These are phyloP conservation scores for Tachycineta bicolor DNA, from an alignment of 2,113 vertebrate species.

Conservation along the genomic window DNA sequence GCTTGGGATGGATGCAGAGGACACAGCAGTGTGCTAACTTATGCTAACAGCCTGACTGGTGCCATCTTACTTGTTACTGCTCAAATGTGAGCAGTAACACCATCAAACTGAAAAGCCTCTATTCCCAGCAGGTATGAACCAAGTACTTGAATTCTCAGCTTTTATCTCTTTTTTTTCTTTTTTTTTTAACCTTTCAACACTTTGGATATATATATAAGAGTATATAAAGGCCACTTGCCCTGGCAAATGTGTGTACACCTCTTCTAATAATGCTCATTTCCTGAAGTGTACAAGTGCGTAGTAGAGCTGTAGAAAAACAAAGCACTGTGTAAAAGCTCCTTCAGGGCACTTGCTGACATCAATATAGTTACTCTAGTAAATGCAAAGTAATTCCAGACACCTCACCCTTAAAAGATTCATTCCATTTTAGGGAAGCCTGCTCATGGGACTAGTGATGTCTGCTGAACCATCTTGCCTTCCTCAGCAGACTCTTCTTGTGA, in stretches of 20 bases:
- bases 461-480: fast-evolving
- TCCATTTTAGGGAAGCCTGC: not conserved
- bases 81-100: not conserved
- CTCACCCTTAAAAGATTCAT: not conserved
- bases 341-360: not conserved
- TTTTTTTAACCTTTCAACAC: not conserved
- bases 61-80: not conserved
- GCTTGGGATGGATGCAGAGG: not conserved
- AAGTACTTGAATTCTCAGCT: not conserved
- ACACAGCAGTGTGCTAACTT: not conserved
- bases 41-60: not conserved
- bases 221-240: not conserved
- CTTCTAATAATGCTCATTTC: not conserved
- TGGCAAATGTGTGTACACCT: not conserved
- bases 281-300: not conserved
- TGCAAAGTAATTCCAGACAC: not conserved
- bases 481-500: not conserved
- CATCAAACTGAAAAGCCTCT: not conserved
- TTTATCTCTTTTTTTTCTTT: not conserved
- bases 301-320: not conserved
- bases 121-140: not conserved
- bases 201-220: not conserved
- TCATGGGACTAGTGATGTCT: not conserved
- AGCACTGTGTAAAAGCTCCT: not conserved
- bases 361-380: not conserved